Conservation (phyloP, 2,797 vertebrate species). For the Danio choprae region DNA sequence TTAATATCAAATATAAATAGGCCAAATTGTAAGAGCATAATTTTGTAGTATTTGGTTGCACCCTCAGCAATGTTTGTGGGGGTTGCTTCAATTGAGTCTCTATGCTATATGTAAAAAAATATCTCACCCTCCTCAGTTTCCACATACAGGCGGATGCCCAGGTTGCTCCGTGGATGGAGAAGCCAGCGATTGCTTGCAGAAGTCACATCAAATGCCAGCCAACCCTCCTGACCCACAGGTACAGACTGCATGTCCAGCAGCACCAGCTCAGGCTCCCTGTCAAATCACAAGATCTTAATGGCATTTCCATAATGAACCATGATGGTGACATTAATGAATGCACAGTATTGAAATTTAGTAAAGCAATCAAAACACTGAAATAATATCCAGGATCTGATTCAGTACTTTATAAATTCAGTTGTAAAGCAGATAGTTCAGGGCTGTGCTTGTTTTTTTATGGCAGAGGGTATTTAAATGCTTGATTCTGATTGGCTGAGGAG, state of each 20-base stretch:
- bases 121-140: conserved; percentile 90
- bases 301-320: neutral
- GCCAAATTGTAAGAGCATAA: too few relatives aligned
- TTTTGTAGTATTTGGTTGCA: too few relatives aligned
- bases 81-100: neutral
- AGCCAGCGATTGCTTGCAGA: conserved; percentile 92
- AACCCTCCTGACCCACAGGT: conserved; percentile 87
- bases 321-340: neutral
- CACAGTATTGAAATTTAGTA: too few relatives aligned
- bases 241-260: conserved; percentile 93
- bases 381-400: neutral
- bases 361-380: neutral
- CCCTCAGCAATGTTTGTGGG: neutral
- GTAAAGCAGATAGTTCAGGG: too few relatives aligned
- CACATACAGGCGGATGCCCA: conserved; percentile 92
- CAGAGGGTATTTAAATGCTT: too few relatives aligned
- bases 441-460: too few relatives aligned
- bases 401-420: neutral
- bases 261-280: conserved; percentile 90
- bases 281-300: conserved; percentile 31
- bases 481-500: too few relatives aligned
- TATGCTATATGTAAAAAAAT: neutral
- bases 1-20: too few relatives aligned
- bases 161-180: conserved; percentile 83
- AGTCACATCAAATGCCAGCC: conserved; percentile 94